Base-by-base conservation (phyloP, 2,113 vertebrate genomes). In the Butorides virescens region DNA sequence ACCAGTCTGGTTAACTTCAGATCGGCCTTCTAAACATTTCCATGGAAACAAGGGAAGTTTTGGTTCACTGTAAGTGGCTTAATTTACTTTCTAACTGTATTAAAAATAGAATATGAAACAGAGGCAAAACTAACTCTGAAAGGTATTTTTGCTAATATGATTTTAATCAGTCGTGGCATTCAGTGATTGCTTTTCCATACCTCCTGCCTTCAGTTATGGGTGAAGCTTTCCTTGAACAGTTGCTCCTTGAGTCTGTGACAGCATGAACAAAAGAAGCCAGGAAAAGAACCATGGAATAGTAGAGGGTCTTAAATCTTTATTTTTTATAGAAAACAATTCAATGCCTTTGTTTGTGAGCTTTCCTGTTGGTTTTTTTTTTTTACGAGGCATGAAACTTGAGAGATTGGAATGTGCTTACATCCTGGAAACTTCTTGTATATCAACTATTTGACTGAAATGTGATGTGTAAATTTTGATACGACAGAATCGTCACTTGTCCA, bases 51-150 rank as follows among this genome's bases (percentile, higher is more conserved):
- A 98, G 97, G 71, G 98, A 98, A 98, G 95, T 98, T 98, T 98
- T 98, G 94, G 96, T 98, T 96, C 98, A 99, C 91, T 98, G 99
- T 99, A 98, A 99, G 99, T 99, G 95, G 46, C 88, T 97, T 97
- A 82, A 93, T 98, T 98, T 98, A 92, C 49, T 97, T 97, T 98
- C 84, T 89, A 94, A 66, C 77, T 94, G 46, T 73, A 74, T 65
- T 96, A 52, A 44, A 89, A 93, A 84, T 88, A 85, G 88, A 77
- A 79, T 96, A 80, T 80, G 93, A 89, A 96, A 27, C 67, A 58
- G 77, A 89, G 7, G 44, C 21, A 79, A 75, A 87, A 73, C 30
- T 95, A 84, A 67, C 53, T 72, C 75, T 96, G 67, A 92, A 96
- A 80, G 25, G 32, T 75, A 15, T 75, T 68, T 96, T 94, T 86